phyloP scores from a whole-genome alignment of 2,888 invertebrate genomes.

The Erpobdella octoculata region DNA sequence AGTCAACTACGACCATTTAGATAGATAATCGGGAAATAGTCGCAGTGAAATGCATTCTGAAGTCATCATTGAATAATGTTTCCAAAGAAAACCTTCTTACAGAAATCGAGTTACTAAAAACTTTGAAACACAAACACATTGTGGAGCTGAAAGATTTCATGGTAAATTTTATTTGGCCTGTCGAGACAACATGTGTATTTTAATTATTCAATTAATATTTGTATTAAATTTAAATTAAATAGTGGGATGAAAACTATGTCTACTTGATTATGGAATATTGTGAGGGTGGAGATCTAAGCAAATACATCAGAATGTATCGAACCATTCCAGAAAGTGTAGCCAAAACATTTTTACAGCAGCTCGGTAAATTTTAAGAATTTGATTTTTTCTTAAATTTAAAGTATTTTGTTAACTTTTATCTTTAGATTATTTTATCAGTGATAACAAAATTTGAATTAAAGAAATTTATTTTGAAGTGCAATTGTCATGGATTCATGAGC shows the following conservation, averaged over 20 bases:
- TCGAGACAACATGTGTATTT: background rate
- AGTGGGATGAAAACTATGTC: conserved; percentile 62
- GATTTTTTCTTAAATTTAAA: background rate
- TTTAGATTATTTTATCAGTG: background rate
- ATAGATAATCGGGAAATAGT: conserved; percentile 57
- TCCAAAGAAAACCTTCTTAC: conserved; percentile 73
- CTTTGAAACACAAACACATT: conserved; percentile 70
- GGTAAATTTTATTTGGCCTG: conserved; percentile 40
- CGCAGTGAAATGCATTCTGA: conserved; percentile 75
- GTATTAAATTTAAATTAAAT: background rate
- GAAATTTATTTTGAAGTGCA: too few species aligned
- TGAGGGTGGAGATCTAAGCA: conserved; percentile 72
- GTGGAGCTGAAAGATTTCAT: conserved; percentile 72
- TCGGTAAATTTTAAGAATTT: conserved; percentile 50
- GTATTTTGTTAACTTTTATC: background rate
- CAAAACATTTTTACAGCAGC: conserved; percentile 70
- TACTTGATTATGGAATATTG: conserved; percentile 82
- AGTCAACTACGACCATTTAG: too few species aligned
- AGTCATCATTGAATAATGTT: conserved; percentile 63
- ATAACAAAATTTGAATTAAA: too few species aligned
- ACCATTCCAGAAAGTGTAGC: conserved; percentile 56
- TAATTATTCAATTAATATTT: background rate
- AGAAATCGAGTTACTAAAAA: conserved; percentile 72
- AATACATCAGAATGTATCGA: conserved; percentile 60
- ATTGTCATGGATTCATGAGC: too few species aligned